Conservation (phyloP, 23 tunicate species). For the Corella eumyota region DNA sequence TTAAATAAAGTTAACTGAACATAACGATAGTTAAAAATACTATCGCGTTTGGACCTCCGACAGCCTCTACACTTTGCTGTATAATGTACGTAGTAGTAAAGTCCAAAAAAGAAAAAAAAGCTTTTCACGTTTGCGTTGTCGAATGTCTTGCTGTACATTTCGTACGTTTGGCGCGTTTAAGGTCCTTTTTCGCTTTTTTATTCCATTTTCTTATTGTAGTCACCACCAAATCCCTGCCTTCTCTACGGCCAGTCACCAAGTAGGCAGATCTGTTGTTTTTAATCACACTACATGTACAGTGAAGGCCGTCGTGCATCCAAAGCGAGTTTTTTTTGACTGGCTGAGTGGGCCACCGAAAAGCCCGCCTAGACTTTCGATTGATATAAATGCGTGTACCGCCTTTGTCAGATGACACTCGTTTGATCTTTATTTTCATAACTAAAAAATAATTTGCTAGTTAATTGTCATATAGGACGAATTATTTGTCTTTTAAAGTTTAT, state of each 20-base stretch:
- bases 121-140: too few relatives aligned
- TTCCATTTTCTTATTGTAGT: conserved; percentile 53
- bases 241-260: conserved; percentile 63
- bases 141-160: too few relatives aligned
- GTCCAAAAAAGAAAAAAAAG: too few relatives aligned
- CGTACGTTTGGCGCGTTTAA: conserved; percentile 4
- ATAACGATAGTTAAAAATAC: too few relatives aligned
- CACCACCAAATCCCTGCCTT: conserved; percentile 8
- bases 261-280: conserved; percentile 24
- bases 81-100: too few relatives aligned
- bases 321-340: conserved; percentile 13
- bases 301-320: conserved; percentile 67
- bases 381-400: conserved; percentile 30
- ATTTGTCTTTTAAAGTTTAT: too few relatives aligned
- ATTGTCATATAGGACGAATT: too few relatives aligned
- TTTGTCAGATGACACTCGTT: conserved; percentile 19
- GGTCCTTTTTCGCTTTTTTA: conserved; percentile 13
- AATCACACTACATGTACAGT: conserved; percentile 62
- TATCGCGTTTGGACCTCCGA: too few relatives aligned
- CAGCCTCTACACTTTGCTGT: too few relatives aligned
- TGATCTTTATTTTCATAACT: conserved; percentile 65
- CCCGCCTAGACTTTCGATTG: conserved; percentile 8
- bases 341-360: conserved; percentile 22
- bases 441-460: too few relatives aligned
- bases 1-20: too few relatives aligned